Base-by-base conservation (phyloP, 2,113 vertebrate genomes). In the Cavia aperea region DNA sequence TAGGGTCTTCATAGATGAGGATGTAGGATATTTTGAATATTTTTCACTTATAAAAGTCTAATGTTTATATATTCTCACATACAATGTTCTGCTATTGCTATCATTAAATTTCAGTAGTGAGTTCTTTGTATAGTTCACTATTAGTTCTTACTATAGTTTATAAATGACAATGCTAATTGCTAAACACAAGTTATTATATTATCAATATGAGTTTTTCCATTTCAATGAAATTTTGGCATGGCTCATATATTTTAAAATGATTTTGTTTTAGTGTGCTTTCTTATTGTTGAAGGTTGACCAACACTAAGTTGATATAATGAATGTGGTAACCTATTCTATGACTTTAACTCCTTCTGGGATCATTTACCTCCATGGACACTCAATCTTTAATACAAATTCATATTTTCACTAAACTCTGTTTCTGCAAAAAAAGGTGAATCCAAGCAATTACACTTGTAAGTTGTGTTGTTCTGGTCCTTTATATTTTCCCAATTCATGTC, bases 401-500 rank as follows among this genome's bases (percentile, higher is more conserved):
- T 60, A 51, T 90, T 86, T 93, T 91, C 29, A 91, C 84, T 87
- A 92, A 85, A 62, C 8, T 49, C 15, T 49, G 46, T 83, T 21
- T 63, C 33, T 62, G 9, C 26, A 94, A 86, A 23, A 9, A 9
- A 9, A 85, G 19, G 21, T 43, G 31, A 89, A 51, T 87, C 7
- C 81, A 92, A 92, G 33, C 72, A 92, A 92, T 91, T 87, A 78
- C 13, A 63, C 15, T 72, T 72, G 70, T 70, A 72, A 56, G 6
- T 58, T 90, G 3, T 43, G 68, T 89, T 70, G 92, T 29, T 84
- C 58, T 10, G 29, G 23, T 56, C 11, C 72, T 91, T 95, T 73
- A 23, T 72, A 81, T 91, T 88, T 95, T 81, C 36, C 49, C 21
- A 93, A 91, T 24, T 54, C 24, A 84, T 93, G 84, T 81, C 33